Conservation (phyloP, 2,888 invertebrate species). For the Epirrita christyi region DNA sequence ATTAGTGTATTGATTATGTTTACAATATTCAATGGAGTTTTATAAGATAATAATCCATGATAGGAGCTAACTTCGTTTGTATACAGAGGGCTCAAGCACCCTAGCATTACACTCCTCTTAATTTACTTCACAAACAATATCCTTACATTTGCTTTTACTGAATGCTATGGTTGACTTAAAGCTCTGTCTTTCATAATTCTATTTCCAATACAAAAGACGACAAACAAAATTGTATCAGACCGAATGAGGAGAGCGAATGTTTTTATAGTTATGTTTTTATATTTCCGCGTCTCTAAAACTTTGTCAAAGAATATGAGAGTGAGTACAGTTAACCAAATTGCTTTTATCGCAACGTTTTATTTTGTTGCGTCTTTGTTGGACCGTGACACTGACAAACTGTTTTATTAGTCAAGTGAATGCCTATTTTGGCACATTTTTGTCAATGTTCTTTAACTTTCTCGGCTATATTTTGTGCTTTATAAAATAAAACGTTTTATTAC, state of each 20-base stretch:
- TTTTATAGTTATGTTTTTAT: conserved; percentile 44
- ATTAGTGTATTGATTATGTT: no score
- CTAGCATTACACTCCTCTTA: no score
- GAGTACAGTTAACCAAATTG: conserved; percentile 58
- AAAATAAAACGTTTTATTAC: neutral
- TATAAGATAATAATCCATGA: no score
- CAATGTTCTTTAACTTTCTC: conserved; percentile 25
- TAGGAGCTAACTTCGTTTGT: no score
- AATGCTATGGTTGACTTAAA: conserved; percentile 28
- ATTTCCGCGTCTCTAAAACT: conserved; percentile 43
- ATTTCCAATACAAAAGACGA: conserved; percentile 44
- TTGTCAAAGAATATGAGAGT: conserved; percentile 51
- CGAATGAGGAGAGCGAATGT: conserved; percentile 41
- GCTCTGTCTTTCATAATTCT: conserved; percentile 43
- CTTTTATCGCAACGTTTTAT: conserved; percentile 54
- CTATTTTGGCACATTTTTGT: conserved; percentile 39
- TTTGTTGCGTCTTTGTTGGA: conserved; percentile 44
- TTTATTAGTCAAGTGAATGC: conserved; percentile 48
- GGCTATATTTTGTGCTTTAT: neutral
- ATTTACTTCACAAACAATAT: no score
- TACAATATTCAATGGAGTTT: no score
- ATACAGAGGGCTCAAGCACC: no score
- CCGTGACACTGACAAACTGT: conserved; percentile 48
- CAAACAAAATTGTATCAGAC: conserved; percentile 46
- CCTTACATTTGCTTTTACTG: conserved; percentile 18